Evolutionary conservation across 2,888 invertebrate genomes (phyloP).

Genomic region (Chromoteleia sp.): DNA sequence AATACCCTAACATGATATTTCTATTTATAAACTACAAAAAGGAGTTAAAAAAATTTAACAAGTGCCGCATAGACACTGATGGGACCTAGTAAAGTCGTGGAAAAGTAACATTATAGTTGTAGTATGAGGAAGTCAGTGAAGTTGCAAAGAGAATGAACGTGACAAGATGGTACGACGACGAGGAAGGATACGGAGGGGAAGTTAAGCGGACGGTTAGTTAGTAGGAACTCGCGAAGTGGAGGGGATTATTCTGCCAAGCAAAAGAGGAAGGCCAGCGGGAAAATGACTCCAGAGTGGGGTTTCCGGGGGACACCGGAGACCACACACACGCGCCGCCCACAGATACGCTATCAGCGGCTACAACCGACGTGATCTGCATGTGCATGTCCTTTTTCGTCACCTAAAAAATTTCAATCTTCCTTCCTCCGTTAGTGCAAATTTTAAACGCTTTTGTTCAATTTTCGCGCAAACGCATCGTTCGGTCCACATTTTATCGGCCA

Average conservation of each 20-base stretch:
- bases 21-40: slow-evolving; percentile 9
- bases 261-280: slow-evolving; percentile 67
- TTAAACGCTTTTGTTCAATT: slow-evolving; percentile 43
- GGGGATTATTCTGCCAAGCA: slow-evolving; percentile 54
- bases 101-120: slow-evolving; percentile 16
- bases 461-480: background rate
- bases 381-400: slow-evolving; percentile 80
- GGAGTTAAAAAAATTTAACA: slow-evolving; percentile 22
- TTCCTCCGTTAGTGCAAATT: slow-evolving; percentile 51
- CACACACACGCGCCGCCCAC: slow-evolving; percentile 85
- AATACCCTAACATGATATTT: too few relatives aligned
- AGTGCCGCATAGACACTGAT: slow-evolving; percentile 2
- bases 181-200: slow-evolving; percentile 18
- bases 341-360: slow-evolving; percentile 84
- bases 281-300: slow-evolving; percentile 63
- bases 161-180: slow-evolving; percentile 39
- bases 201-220: slow-evolving; percentile 54
- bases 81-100: background rate
- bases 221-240: slow-evolving; percentile 55
- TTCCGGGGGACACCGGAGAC: slow-evolving; percentile 81
- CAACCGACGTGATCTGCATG: slow-evolving; percentile 84
- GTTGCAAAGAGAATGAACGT: slow-evolving; percentile 42
- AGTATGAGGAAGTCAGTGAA: slow-evolving; percentile 23
- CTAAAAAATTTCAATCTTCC: slow-evolving; percentile 56
- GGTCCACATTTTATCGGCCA: background rate